A percentile compares a stretch with the other conserved stretches of the same genome.
These are phyloP conservation scores for Enteromius radiatus DNA, from an alignment of 2,797 vertebrate species.

Conservation along the genomic window DNA sequence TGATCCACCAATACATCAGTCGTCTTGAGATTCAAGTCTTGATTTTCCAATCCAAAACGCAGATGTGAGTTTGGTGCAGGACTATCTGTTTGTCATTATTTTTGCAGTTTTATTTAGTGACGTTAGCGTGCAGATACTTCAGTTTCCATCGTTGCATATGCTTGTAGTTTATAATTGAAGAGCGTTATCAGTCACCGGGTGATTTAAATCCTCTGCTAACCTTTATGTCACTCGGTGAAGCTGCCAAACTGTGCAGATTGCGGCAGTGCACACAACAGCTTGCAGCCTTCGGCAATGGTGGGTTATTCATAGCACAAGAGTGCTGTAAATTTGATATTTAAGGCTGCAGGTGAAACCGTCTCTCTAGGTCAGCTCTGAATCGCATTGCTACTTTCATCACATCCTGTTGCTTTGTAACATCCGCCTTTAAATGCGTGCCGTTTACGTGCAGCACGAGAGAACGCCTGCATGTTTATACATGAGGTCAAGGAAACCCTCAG, in stretches of 20 bases:
- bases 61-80: neutral
- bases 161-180: conserved; percentile 16
- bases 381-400: conserved; percentile 45
- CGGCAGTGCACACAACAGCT: conserved; percentile 24
- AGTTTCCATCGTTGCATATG: neutral
- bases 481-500: conserved; percentile 21
- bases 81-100: neutral
- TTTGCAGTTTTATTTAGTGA: neutral
- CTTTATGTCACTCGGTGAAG: conserved; percentile 36
- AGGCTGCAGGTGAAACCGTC: conserved; percentile 29
- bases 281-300: neutral
- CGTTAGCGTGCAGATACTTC: neutral
- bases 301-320: conserved; percentile 47
- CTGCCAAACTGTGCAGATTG: conserved; percentile 32
- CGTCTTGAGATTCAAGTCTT: neutral
- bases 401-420: conserved; percentile 34
- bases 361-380: conserved; percentile 14
- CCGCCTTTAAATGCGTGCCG: conserved; percentile 8
- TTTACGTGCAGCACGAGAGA: neutral
- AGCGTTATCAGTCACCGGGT: neutral
- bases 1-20: neutral
- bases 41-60: neutral
- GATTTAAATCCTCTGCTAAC: conserved; percentile 47
- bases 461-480: neutral
- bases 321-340: conserved; percentile 40